These are phyloP conservation scores for Euwallacea similis DNA, from an alignment of 1,140 invertebrate genomes.

Conservation along the genomic window DNA sequence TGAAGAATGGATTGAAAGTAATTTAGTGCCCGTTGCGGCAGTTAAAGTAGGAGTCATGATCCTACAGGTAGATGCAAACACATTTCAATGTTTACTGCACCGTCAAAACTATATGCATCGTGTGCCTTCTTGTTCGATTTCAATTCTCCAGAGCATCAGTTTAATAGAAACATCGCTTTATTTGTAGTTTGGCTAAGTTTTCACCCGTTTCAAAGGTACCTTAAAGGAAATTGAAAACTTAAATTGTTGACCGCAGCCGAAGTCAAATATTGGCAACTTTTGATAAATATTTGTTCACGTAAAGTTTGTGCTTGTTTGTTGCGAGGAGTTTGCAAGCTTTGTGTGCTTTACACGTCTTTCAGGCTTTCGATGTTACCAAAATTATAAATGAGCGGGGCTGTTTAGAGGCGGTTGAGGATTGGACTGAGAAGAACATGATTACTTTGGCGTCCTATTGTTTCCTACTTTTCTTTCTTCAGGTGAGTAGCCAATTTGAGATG, in stretches of 20 bases:
- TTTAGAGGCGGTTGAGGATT: constrained; percentile 88
- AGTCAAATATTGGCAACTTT: no score
- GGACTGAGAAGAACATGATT: constrained; percentile 92
- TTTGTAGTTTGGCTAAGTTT: no score
- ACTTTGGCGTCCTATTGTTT: constrained; percentile 85
- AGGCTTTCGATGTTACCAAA: constrained; percentile 73
- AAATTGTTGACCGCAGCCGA: no score
- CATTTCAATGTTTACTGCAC: background rate
- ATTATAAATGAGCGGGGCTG: constrained; percentile 94
- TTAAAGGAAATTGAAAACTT: no score
- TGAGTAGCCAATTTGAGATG: constrained; percentile 57
- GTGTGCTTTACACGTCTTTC: constrained; percentile 52
- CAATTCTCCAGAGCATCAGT: no score
- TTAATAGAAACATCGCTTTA: no score
- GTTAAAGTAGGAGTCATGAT: constrained; percentile 80
- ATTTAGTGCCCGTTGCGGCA: constrained; percentile 84
- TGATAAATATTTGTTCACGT: no score
- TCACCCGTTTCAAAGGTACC: no score
- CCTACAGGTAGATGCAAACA: constrained; percentile 68
- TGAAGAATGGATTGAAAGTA: constrained; percentile 92
- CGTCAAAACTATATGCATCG: background rate
- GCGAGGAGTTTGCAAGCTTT: constrained; percentile 2
- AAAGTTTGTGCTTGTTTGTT: no score
- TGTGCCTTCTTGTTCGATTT: background rate
- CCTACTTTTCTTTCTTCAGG: constrained; percentile 87